Base-by-base conservation (phyloP, 2,888 invertebrate genomes). In the Sesamia inferens region DNA sequence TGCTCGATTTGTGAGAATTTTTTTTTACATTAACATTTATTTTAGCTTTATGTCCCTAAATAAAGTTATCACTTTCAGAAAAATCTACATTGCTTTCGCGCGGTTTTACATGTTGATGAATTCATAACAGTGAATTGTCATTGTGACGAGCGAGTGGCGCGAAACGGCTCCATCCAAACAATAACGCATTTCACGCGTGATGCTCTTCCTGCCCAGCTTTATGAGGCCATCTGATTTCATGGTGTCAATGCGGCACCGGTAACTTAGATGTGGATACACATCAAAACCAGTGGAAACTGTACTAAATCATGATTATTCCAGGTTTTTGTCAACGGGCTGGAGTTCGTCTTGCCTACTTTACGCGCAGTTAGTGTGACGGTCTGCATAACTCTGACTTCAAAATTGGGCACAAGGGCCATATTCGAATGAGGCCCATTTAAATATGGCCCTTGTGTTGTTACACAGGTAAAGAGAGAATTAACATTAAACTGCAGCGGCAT, bases 211-310 rank as follows among this genome's bases (percentile, higher is more conserved):
- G 93, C 85, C 88, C 71, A 83, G 83, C 88, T 87, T 89, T 91
- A 92, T 92, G 91, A 89, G 91, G 92, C 89, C 92, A 92, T 92
- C 91, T 88, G 91, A 92, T 93, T 91, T 88, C 88, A 91, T 89
- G 85, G 87, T 89, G 90, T 90, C 90, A 88, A 82, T 88, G 82
- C 76, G 65, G 71, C 76, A 72, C 71, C 76, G 76, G 73, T 71
- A 84, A 68, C 70, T 68, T 24, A 70, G 48, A 63, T 54, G 68
- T 70, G 68, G 67, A 77, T 77, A 58, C 55, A 78, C 61, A 69
- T 69, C 68, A 42, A 16, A 82, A 61, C 61, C 54, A 71, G 62
- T 66, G 57, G 44, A 44, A 66, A 65, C 31, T 78, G n/a, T 67
- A 58, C 54, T 24, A 66, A 77, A 68, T 47, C 24, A 69, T 62